phyloP scores from a whole-genome alignment of 1,140 invertebrate genomes.

The Gonatopus flavifemur region DNA sequence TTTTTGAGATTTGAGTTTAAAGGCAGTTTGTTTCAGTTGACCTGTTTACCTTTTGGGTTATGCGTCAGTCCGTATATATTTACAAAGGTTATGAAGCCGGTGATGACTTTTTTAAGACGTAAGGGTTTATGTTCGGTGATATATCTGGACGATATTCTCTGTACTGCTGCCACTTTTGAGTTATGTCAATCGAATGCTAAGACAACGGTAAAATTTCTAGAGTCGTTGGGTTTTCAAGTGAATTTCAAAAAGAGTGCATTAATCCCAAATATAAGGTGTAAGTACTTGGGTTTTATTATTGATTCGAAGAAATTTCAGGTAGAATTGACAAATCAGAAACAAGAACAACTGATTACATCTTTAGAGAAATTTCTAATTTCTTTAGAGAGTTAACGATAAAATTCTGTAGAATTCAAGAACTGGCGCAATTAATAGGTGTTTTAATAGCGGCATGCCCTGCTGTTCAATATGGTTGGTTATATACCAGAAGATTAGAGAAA shows the following conservation, averaged over 20 bases:
- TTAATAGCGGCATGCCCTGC: conserved; percentile 16
- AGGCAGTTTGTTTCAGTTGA: conserved; percentile 22
- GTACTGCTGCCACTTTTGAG: not conserved
- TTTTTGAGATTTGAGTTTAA: conserved; percentile 24
- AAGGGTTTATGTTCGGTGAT: too few species aligned
- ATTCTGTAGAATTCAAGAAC: conserved; percentile 16
- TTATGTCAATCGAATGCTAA: not conserved
- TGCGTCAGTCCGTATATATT: conserved; percentile 18
- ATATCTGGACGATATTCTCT: conserved; percentile 8
- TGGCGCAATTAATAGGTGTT: conserved; percentile 15
- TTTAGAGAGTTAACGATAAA: not conserved
- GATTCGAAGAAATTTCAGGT: not conserved
- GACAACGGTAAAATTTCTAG: not conserved
- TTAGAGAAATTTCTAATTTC: not conserved
- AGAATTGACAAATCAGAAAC: not conserved
- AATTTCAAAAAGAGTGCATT: conserved; percentile 1
- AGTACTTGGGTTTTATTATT: conserved; percentile 1
- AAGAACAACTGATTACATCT: not conserved
- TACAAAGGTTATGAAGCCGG: conserved; percentile 31
- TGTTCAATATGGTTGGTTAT: conserved; percentile 16
- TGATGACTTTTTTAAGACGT: too few species aligned
- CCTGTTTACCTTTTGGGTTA: conserved; percentile 27
- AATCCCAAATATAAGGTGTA: not conserved
- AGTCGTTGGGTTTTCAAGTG: conserved; percentile 12
- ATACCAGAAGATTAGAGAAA: conserved; percentile 20